phyloP scores from a whole-genome alignment of 2,797 vertebrate genomes.

The Sebastes umbrosus region DNA sequence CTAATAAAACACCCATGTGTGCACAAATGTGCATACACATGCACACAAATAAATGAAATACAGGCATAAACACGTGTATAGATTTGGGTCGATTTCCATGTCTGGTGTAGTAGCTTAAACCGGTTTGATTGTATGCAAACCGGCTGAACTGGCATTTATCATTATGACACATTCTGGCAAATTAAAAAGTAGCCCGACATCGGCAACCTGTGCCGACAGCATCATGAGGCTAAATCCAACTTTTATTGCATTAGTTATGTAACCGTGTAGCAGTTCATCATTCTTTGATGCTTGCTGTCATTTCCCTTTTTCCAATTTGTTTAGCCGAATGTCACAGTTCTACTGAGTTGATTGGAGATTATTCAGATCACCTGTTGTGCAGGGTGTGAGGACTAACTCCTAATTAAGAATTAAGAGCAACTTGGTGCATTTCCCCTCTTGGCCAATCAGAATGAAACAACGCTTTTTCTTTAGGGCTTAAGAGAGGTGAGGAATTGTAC shows the following conservation, averaged over 20 bases:
- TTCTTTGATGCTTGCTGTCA: neutral
- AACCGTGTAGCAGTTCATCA: neutral
- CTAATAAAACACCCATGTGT: conserved; percentile 19
- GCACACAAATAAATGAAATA: conserved; percentile 1
- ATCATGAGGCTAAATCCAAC: neutral
- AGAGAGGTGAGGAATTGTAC: neutral
- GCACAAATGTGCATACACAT: neutral
- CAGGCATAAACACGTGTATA: conserved; percentile 2
- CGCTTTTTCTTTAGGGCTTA: neutral
- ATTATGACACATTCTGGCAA: neutral
- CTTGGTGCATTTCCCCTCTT: neutral
- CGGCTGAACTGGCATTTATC: neutral
- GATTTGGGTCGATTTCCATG: neutral
- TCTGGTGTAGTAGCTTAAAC: neutral
- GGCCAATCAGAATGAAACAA: neutral
- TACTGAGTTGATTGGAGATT: neutral
- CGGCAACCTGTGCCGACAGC: neutral
- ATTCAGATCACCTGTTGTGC: neutral
- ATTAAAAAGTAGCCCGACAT: neutral
- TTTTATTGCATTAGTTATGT: neutral
- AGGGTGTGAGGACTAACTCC: neutral
- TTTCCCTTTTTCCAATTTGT: neutral
- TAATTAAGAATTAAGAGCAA: neutral
- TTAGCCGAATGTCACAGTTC: neutral
- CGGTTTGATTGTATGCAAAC: neutral